Conservation (phyloP, 2,113 vertebrate species). For the Psephotus haematonotus region DNA sequence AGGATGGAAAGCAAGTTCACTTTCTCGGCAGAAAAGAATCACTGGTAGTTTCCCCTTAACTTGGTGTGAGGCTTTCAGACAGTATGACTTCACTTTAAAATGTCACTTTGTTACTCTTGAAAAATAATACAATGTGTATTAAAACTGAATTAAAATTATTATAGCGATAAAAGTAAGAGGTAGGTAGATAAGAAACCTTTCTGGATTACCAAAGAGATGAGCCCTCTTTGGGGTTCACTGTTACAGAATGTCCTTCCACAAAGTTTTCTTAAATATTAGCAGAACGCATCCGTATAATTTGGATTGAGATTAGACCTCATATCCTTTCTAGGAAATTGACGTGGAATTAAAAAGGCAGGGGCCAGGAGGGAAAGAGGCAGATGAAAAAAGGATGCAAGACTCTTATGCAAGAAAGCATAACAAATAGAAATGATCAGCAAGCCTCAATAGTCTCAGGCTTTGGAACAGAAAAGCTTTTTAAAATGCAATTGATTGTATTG, state of each 20-base stretch:
- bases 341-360: accelerated
- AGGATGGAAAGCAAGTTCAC: not conserved
- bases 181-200: not conserved
- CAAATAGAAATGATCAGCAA: not conserved
- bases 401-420: not conserved
- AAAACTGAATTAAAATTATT: not conserved
- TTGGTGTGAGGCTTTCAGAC: not conserved
- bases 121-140: not conserved
- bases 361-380: accelerated
- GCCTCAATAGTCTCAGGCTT: not conserved
- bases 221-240: not conserved
- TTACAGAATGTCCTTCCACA: accelerated
- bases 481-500: not conserved
- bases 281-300: not conserved
- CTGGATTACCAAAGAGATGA: not conserved
- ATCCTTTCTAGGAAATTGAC: not conserved
- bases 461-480: not conserved
- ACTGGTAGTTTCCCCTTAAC: not conserved
- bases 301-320: not conserved
- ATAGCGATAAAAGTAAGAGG: not conserved
- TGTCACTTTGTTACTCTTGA: not conserved
- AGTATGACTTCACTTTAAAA: not conserved
- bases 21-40: not conserved
- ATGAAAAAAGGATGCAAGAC: not conserved
- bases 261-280: not conserved